Evolutionary conservation across 2,113 vertebrate genomes (phyloP).

Genomic region (Ramphastos sulfuratus): DNA sequence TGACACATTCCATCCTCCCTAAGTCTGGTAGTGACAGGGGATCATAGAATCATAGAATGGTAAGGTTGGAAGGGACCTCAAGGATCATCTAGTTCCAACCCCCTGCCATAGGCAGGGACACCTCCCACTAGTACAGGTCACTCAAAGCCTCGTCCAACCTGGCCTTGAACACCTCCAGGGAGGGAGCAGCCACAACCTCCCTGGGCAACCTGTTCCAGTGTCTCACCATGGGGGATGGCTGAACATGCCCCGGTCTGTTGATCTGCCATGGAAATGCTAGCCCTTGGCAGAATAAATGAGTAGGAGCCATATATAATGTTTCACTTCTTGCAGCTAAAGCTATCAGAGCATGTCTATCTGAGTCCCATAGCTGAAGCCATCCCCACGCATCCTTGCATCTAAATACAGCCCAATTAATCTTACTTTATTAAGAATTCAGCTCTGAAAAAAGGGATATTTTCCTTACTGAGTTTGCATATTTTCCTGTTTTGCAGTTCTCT

Average conservation of each 20-base stretch:
- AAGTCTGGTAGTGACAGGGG: conserved; percentile 1
- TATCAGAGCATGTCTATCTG: conserved; percentile 14
- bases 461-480: neutral
- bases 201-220: too few relatives aligned
- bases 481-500: neutral
- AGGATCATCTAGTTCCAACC: too few relatives aligned
- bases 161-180: too few relatives aligned
- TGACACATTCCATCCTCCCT: neutral
- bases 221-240: neutral
- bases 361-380: neutral
- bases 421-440: neutral
- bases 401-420: conserved; percentile 31
- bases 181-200: too few relatives aligned
- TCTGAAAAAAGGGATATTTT: neutral
- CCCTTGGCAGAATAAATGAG: neutral
- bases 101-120: too few relatives aligned
- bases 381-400: neutral
- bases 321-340: neutral
- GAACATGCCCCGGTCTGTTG: neutral
- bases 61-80: too few relatives aligned
- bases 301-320: neutral
- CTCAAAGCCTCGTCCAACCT: too few relatives aligned
- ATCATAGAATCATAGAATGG: neutral
- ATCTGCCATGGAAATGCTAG: conserved; percentile 26
- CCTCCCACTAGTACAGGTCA: too few relatives aligned